These are phyloP conservation scores for Gymnorhina tibicen DNA, from an alignment of 2,113 vertebrate species.

Conservation along the genomic window DNA sequence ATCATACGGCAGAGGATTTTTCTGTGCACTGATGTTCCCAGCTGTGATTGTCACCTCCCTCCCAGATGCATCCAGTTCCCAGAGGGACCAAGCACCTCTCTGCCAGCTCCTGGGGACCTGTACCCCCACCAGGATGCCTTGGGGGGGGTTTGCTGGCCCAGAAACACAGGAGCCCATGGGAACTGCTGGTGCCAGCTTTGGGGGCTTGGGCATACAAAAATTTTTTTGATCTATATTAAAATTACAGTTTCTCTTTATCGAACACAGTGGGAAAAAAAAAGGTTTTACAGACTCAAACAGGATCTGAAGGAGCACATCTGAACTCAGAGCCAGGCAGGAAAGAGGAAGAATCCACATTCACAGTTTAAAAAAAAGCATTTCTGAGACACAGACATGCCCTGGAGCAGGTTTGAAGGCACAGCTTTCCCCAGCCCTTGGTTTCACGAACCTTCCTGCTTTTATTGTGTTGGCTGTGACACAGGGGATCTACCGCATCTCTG, in stretches of 20 bases:
- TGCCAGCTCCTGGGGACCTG: background rate
- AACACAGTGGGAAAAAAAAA: background rate
- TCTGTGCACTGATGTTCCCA: background rate
- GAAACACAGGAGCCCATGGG: background rate
- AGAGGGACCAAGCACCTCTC: background rate
- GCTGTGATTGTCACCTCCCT: background rate
- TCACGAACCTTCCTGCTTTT: background rate
- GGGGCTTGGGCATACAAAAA: background rate
- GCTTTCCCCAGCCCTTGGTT: background rate
- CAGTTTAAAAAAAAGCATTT: background rate
- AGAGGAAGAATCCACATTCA: background rate
- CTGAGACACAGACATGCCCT: background rate
- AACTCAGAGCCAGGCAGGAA: background rate
- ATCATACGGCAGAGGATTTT: constrained; percentile 21
- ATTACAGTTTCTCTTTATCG: background rate
- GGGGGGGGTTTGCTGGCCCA: background rate
- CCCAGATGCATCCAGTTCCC: background rate
- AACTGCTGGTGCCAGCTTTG: background rate
- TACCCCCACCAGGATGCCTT: background rate
- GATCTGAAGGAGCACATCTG: background rate
- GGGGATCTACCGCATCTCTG: background rate
- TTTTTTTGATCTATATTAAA: background rate
- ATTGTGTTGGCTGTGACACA: background rate
- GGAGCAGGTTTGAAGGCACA: background rate
- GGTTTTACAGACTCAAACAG: background rate